These are phyloP conservation scores for Sabatieria punctata DNA, from an alignment of 2,888 invertebrate genomes.

Conservation along the genomic window DNA sequence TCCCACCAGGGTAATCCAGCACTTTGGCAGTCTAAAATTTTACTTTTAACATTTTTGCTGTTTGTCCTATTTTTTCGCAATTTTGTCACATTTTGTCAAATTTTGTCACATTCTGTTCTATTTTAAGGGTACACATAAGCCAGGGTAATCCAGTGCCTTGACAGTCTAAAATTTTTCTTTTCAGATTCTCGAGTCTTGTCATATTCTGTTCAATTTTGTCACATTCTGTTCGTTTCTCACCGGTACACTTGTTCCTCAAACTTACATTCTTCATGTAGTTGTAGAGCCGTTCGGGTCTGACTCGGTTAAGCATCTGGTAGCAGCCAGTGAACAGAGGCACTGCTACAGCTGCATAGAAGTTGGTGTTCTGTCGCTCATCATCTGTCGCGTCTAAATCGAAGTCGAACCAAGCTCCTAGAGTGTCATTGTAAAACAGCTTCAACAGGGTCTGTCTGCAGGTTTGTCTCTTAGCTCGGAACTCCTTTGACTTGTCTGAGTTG, in stretches of 20 bases:
- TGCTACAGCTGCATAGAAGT: constrained; percentile 38
- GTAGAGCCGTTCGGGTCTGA: constrained; percentile 13
- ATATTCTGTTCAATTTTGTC: too few relatives aligned
- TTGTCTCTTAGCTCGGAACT: constrained; percentile 15
- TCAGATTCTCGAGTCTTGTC: too few relatives aligned
- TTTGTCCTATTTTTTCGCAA: too few relatives aligned
- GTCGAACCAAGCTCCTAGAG: constrained; percentile 59
- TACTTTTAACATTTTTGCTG: too few relatives aligned
- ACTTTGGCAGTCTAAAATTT: not conserved
- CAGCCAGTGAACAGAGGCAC: constrained; percentile 53
- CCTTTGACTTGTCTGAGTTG: constrained; percentile 16
- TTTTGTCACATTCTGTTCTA: too few relatives aligned
- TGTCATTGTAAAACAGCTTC: constrained; percentile 53
- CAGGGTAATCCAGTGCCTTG: too few relatives aligned
- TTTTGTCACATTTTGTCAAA: too few relatives aligned
- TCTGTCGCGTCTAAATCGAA: constrained; percentile 44
- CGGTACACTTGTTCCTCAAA: too few relatives aligned
- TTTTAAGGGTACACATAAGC: too few relatives aligned
- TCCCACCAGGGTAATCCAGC: not conserved
- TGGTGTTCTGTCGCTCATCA: constrained; percentile 31
- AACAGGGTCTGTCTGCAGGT: constrained; percentile 41
- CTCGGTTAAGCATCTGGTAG: constrained; percentile 21
- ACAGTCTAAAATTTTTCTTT: too few relatives aligned
- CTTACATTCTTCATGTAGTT: constrained; percentile 17
- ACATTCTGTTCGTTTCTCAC: too few relatives aligned